Evolutionary conservation across 2,113 vertebrate species (phyloP).

Genomic region (Psephotus haematonotus): DNA sequence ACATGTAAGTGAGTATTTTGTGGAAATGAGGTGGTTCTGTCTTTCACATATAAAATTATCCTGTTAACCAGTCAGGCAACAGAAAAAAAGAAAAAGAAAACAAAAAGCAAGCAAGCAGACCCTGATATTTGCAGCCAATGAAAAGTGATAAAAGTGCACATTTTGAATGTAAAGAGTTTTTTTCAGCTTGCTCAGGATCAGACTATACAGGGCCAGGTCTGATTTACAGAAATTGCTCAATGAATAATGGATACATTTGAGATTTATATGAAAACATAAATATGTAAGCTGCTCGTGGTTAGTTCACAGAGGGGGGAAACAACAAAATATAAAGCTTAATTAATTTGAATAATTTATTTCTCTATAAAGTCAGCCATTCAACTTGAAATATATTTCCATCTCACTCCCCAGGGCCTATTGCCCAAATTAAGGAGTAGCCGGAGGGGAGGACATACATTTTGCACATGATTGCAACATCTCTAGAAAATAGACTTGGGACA

Average conservation of each 20-base stretch:
- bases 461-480: background rate
- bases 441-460: background rate
- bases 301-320: background rate
- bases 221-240: conserved; percentile 4
- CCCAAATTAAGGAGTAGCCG: background rate
- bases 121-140: background rate
- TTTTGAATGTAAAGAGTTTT: background rate
- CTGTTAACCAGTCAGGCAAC: background rate
- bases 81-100: background rate
- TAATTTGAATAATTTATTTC: conserved; percentile 23
- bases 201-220: background rate
- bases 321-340: conserved; percentile 6
- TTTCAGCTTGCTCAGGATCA: background rate
- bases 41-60: background rate
- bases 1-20: background rate
- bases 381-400: background rate
- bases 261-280: background rate
- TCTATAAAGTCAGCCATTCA: background rate
- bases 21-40: background rate
- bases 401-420: background rate
- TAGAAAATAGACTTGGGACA: background rate
- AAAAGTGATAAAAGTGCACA: background rate
- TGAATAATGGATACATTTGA: conserved; percentile 4
- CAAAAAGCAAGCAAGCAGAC: background rate
- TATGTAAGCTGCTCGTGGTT: background rate